Evolutionary conservation across 2,888 invertebrate species (phyloP).

Genomic region (Eurois occulta): DNA sequence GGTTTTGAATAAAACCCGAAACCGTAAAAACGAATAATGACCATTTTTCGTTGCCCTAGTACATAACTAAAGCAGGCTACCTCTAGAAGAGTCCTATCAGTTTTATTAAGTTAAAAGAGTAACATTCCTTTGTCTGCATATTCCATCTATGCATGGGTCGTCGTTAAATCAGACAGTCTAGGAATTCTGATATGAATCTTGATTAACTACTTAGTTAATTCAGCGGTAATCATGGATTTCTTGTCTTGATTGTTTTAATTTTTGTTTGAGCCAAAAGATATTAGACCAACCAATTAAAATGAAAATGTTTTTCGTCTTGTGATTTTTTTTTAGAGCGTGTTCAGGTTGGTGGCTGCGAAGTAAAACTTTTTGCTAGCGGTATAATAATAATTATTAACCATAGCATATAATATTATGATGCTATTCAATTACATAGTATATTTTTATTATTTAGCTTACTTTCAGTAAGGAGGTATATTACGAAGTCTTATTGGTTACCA

Average conservation of each 20-base stretch:
- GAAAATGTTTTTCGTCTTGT: slow-evolving; percentile 19
- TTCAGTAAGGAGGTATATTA: neutral
- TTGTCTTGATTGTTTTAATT: slow-evolving; percentile 16
- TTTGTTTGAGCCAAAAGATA: slow-evolving; percentile 3
- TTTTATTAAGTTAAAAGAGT: slow-evolving; percentile 72
- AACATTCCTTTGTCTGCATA: slow-evolving; percentile 80
- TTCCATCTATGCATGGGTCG: slow-evolving; percentile 75
- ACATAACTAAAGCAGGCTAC: neutral
- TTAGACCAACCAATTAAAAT: slow-evolving; percentile 4
- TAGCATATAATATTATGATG: too few relatives aligned
- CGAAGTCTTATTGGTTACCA: slow-evolving; percentile 9
- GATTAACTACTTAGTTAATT: slow-evolving; percentile 14
- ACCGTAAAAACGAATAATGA: too few relatives aligned
- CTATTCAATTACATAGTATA: neutral
- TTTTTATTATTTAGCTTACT: neutral
- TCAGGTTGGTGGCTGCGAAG: neutral
- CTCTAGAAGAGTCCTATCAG: slow-evolving; percentile 55
- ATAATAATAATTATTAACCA: neutral
- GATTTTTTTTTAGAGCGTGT: neutral
- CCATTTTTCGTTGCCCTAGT: too few relatives aligned
- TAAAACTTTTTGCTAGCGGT: slow-evolving; percentile 24
- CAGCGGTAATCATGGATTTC: slow-evolving; percentile 26
- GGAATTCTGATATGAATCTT: slow-evolving; percentile 49
- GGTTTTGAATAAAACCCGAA: too few relatives aligned
- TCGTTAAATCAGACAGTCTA: slow-evolving; percentile 62